Evolutionary conservation across 2,888 invertebrate species (phyloP), one percentile per base, ranked within the genome.

Genomic region (Hedya salicella): DNA sequence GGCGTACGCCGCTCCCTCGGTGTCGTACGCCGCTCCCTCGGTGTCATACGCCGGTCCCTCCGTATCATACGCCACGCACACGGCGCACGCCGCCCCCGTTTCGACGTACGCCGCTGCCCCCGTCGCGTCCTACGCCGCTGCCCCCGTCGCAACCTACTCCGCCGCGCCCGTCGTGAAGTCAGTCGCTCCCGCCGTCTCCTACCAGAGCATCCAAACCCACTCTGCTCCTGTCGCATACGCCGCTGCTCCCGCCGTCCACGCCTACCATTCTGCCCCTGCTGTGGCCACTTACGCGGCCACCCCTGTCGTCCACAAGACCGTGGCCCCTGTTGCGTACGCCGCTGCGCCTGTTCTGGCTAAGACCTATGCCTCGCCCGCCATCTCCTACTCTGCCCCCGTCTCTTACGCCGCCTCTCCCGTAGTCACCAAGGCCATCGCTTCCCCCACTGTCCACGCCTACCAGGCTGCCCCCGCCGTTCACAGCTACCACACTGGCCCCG

Each of bases 1-100:
- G 36, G 84, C 89, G 9, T 93, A 93, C 85, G 93, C 94, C 67
- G 63, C 93, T 3, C 73, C 83, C 25, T 75, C 77, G 5, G 72
- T 77, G 53, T 76, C 78, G 1, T 79, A 79, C 74, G 73, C 75
- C 14, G 78, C 74, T 9, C 73, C 75, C 0, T 46, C 73, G 16
- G 19, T 69, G 50, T 70, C 76, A n/a, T 78, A 80, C 69, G 54
- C 89, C 91, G 63, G 93, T 3, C 73, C 83, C 25, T 75, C 77
- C 3, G 72, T 77, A 50, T 76, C 78, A 1, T 79, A 79, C 74
- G 73, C 75, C 14, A 74, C 77, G 25, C 62, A 44, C 14, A 50
- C 74, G 30, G 67, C 67, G n/a, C 75, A 75, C 50, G 69, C 52
- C 67, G 78, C 74, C 11, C 73, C 75, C 0, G 49, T 74, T 16